These are phyloP conservation scores for Gallinago jamesoni DNA, from an alignment of 2,113 vertebrate species.

Conservation along the genomic window DNA sequence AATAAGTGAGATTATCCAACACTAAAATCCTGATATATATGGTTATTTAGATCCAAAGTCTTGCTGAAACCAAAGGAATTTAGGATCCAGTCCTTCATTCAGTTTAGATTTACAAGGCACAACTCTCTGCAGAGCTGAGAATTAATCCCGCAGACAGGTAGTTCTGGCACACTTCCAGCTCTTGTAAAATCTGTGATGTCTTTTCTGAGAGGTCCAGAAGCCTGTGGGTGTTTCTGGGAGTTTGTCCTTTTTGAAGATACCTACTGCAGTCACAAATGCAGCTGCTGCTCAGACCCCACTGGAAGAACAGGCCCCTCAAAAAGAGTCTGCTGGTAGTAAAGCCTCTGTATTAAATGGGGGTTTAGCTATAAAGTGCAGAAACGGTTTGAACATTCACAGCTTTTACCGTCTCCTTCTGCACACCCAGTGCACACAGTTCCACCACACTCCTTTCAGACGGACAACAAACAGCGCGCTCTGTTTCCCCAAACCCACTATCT, in stretches of 20 bases:
- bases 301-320: neutral
- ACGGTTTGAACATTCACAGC: neutral
- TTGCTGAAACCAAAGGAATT: slow-evolving; percentile 43
- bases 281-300: neutral
- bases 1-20: neutral
- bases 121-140: neutral
- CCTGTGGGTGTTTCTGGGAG: neutral
- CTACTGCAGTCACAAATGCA: neutral
- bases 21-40: slow-evolving; percentile 9
- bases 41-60: neutral
- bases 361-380: neutral
- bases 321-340: neutral
- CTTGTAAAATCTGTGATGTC: neutral
- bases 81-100: slow-evolving; percentile 22
- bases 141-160: slow-evolving; percentile 18
- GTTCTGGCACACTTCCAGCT: neutral
- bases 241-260: neutral
- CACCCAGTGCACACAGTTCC: neutral
- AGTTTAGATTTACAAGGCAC: slow-evolving; percentile 39
- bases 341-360: neutral
- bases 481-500: neutral
- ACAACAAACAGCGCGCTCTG: neutral
- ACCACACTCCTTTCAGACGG: fast-evolving
- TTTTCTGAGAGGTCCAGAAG: neutral
- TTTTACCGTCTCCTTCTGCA: neutral